phyloP scores from a whole-genome alignment of 1,140 invertebrate species.

The Papilio dardanus region DNA sequence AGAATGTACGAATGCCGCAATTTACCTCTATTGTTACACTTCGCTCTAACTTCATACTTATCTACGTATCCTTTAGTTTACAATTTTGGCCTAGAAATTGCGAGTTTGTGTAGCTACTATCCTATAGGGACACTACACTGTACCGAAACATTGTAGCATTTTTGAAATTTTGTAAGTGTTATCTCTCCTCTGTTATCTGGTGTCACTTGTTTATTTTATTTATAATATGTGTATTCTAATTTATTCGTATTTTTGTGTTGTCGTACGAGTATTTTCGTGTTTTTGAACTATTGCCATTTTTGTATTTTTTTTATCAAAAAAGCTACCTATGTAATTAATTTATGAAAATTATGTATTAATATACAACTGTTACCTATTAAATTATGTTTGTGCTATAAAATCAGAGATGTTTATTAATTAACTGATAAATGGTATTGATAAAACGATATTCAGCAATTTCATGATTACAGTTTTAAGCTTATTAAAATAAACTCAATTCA shows the following conservation, averaged over 20 bases:
- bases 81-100: slow-evolving; percentile 19
- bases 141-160: not conserved
- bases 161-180: not conserved
- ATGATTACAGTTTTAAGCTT: not conserved
- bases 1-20: slow-evolving; percentile 29
- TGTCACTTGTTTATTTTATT: not conserved
- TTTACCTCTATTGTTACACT: slow-evolving; percentile 34
- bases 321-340: too few species aligned
- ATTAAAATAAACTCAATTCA: not conserved
- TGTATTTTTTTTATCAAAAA: too few species aligned
- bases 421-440: slow-evolving; percentile 3
- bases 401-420: not conserved
- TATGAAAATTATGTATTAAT: too few species aligned
- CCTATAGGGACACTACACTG: not conserved
- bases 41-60: slow-evolving; percentile 24
- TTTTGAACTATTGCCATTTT: too few species aligned
- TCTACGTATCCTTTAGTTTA: slow-evolving; percentile 15
- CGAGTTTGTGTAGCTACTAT: not conserved
- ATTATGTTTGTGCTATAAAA: not conserved
- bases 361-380: too few species aligned
- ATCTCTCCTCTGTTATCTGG: not conserved
- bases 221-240: too few species aligned
- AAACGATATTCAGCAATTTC: slow-evolving; percentile 8
- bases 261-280: too few species aligned
- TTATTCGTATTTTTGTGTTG: too few species aligned